Evolutionary conservation across 2,113 vertebrate genomes (phyloP), one percentile per base, ranked within the genome.

Genomic region (Pseudorhombus dupliciocellatus): DNA sequence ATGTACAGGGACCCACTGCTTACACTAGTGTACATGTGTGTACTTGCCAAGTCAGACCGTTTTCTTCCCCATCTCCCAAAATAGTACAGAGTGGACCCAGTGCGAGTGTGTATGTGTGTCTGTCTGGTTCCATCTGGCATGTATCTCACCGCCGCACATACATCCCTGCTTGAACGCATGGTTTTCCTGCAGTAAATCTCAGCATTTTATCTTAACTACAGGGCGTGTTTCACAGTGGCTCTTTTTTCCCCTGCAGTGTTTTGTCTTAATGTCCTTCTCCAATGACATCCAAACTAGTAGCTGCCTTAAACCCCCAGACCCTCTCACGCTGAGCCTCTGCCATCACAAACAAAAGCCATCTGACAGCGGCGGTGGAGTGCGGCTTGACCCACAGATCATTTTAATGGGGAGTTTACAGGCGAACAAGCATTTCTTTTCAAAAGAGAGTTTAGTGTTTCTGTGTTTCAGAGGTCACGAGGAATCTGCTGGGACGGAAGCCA

Each of bases 1-100:
- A 84, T 83, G 79, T 54, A 83, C 66, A n/a, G 55, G 65, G 65
- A 79, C 77, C 59, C 69, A 59, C 72, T 79, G 84, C 84, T 86
- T 79, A 81, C 71, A 77, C 77, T 53, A 63, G 71, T 50, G 66
- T 66, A 77, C 24, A 53, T 77, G 76, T 59, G 61, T 75, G 54
- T 57, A 77, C 68, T 86, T 86, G 87, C 89, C 89, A 90, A 92
- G 85, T 84, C 84, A 70, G 80, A 83, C 84, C 28, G 5, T 83
- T 88, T 81, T 83, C 69, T 73, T 68, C 64, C 59, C 62, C 77
- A 59, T 74, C 73, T 84, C 81, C 76, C n/a, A 75, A 87, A 90
- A 89, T 87, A 92, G 85, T 67, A 67, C 60, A 62, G 66, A 73
- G 71, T 2, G 4, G 34, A 73, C 71, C 44, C 31, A 55, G 70